These are phyloP conservation scores for Ophion slaviceki DNA, from an alignment of 2,888 invertebrate species.

Conservation along the genomic window DNA sequence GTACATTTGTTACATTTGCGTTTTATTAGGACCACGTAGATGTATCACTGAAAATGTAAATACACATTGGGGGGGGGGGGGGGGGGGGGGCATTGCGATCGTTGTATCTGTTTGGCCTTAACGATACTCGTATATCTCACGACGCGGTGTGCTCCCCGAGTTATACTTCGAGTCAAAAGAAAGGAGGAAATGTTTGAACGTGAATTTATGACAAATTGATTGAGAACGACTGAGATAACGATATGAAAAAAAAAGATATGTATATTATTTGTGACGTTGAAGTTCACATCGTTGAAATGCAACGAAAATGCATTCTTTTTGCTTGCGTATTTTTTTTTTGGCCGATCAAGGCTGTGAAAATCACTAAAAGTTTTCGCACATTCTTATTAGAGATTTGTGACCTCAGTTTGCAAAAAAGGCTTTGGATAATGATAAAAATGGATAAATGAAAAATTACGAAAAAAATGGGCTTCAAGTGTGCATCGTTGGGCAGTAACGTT, in stretches of 20 bases:
- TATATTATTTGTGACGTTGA: too few relatives aligned
- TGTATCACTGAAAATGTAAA: neutral
- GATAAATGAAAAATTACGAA: too few relatives aligned
- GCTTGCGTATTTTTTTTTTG: too few relatives aligned
- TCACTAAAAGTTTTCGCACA: too few relatives aligned
- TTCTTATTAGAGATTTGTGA: too few relatives aligned
- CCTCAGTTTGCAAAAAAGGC: too few relatives aligned
- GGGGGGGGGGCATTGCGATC: neutral
- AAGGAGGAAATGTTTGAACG: neutral
- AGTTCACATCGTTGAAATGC: too few relatives aligned
- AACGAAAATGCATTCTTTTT: too few relatives aligned
- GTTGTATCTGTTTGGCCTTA: neutral
- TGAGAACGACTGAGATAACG: neutral
- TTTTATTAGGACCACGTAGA: conserved; percentile 5
- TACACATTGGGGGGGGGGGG: neutral
- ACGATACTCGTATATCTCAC: neutral
- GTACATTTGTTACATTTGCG: conserved; percentile 1
- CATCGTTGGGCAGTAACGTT: too few relatives aligned
- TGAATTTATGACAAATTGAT: conserved; percentile 3
- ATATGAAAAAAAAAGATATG: neutral
- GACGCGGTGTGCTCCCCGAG: neutral
- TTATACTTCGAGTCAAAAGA: neutral
- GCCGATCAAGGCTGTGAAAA: too few relatives aligned
- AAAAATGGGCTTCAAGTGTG: too few relatives aligned
- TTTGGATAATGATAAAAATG: too few relatives aligned